Conservation (phyloP, 2,888 invertebrate species). For the Craniophora ligustri region DNA sequence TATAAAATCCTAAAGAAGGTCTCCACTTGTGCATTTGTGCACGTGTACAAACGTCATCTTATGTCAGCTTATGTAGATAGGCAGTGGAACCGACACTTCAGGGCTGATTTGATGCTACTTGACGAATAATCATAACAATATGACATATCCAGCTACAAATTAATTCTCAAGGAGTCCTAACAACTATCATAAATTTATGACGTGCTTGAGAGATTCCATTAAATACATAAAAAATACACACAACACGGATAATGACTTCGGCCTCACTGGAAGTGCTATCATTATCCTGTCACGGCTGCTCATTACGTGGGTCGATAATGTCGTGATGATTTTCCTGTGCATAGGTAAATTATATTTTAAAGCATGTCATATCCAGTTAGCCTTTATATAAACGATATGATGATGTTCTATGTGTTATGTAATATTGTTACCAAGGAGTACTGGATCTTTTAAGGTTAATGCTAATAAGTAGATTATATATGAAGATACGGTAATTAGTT, state of each 20-base stretch:
- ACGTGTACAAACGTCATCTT: too few species aligned
- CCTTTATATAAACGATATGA: constrained; percentile 10
- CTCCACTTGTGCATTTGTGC: too few species aligned
- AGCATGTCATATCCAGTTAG: constrained; percentile 22
- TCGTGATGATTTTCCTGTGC: constrained; percentile 21
- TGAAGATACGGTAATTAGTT: too few species aligned
- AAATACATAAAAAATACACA: constrained; percentile 14
- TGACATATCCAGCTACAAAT: too few species aligned
- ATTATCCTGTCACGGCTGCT: constrained; percentile 30
- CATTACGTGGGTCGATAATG: constrained; percentile 11
- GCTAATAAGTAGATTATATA: not conserved
- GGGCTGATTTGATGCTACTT: too few species aligned
- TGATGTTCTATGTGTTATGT: constrained; percentile 4
- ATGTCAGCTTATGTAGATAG: too few species aligned
- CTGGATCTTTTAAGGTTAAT: constrained; percentile 13
- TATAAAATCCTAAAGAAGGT: too few species aligned
- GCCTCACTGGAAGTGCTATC: constrained; percentile 13
- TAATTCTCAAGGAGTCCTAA: too few species aligned
- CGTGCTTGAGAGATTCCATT: constrained; percentile 10
- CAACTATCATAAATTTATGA: not conserved
- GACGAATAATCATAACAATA: too few species aligned
- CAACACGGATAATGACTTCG: not conserved
- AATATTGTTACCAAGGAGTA: not conserved
- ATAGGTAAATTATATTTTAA: constrained; percentile 28
- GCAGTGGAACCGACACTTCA: too few species aligned